Base-by-base conservation (phyloP, 2,113 vertebrate species). In the Eublepharis macularius region DNA sequence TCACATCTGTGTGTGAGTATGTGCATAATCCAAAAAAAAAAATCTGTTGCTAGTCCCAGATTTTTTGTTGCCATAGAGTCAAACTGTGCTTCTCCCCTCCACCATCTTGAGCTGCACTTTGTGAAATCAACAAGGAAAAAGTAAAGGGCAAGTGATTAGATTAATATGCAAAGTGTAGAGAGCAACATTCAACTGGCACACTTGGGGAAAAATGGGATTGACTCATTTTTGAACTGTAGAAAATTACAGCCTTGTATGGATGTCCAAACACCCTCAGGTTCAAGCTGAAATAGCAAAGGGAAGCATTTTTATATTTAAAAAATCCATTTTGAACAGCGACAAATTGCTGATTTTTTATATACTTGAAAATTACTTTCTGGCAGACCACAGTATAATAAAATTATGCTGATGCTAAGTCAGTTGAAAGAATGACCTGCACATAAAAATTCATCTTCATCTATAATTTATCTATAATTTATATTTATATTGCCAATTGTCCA, bases 151-250 rank as follows among this genome's bases (percentile, higher is more conserved):
- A 89, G 7, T 74, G 36, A 82, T 77, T 81, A 87, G 83, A 85
- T 82, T 84, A 70, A 82, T 87, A 87, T 84, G 24, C 17, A 82
- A 87, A 80, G 36, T 49, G 21, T 89, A 87, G 82, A 88, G 89
- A 87, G 17, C 74, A 66, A 80, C 86, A 88, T 72, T 72, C 57
- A 86, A 2, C 43, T 84, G 43, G 9, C 24, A 57, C 19, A 12
- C 69, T 86, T 86, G 66, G 36, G 26, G 7, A 77, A 49, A 49
- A 78, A 84, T 73, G 19, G 43, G 74, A 77, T 83, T 87, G 0
- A 34, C 74, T 90, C 32, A 41, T 36, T 16, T 32, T 84, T 78
- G 70, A 86, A 66, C 41, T 19, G 57, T 60, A 29, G 41, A 86
- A 88, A 80, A 82, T 84, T 69, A 49, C 5, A 86, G 17, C 34